Percentiles rank a stretch among this genome's conserved stretches.
Evolutionary conservation across 2,888 invertebrate genomes (phyloP).

Genomic region (Drosophila koepferae): DNA sequence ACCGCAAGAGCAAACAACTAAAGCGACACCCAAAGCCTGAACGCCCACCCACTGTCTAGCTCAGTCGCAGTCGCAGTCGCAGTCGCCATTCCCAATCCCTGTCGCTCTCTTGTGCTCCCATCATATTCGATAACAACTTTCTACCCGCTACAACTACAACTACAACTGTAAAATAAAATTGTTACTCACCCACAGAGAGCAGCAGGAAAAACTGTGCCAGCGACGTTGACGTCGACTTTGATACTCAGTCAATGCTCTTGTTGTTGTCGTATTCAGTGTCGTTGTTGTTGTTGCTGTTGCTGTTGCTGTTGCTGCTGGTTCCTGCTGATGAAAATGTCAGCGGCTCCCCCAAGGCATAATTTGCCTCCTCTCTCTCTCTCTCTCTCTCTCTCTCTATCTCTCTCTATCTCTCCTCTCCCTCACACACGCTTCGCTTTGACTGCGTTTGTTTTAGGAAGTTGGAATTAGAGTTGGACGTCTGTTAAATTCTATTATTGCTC

Average conservation of each 20-base stretch:
- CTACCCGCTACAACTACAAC: constrained; percentile 57
- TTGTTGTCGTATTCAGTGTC: constrained; percentile 18
- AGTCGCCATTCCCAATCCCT: constrained; percentile 17
- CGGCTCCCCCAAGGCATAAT: constrained; percentile 73
- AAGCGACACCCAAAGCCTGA: constrained; percentile 3
- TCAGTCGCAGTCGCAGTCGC: constrained; percentile 19
- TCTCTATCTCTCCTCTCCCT: background rate
- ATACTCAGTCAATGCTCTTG: constrained; percentile 35
- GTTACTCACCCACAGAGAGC: constrained; percentile 68
- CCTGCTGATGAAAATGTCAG: constrained; percentile 71
- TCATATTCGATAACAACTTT: constrained; percentile 78
- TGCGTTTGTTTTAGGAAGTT: constrained; percentile 17
- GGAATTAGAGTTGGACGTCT: constrained; percentile 45
- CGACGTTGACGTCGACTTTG: constrained; percentile 36
- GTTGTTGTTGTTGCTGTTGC: constrained; percentile 22
- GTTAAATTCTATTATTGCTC: constrained; percentile 74
- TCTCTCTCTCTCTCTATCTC: background rate
- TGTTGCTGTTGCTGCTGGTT: constrained; percentile 50
- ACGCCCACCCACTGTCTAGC: constrained; percentile 28
- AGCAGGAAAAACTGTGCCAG: constrained; percentile 61
- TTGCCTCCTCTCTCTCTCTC: constrained; percentile 25
- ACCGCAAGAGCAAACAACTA: constrained; percentile 29
- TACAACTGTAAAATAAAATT: constrained; percentile 34
- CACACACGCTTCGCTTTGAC: constrained; percentile 20
- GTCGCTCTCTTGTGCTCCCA: constrained; percentile 38